A percentile compares a stretch with the other conserved stretches of the same genome.
phyloP scores from a whole-genome alignment of 2,797 vertebrate genomes.

The Hyperoplus immaculatus region DNA sequence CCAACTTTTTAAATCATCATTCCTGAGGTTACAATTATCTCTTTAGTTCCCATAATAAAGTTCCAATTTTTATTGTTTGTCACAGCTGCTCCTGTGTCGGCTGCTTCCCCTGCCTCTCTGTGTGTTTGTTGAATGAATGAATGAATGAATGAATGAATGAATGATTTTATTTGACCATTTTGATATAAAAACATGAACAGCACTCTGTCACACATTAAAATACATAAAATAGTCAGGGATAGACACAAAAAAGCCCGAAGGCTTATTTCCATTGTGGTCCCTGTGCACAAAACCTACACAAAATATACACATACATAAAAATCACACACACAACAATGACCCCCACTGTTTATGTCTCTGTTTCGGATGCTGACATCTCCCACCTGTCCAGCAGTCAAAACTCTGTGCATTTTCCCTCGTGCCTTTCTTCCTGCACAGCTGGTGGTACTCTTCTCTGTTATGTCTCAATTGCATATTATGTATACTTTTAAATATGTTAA shows the following conservation, averaged over 20 bases:
- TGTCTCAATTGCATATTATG: conserved; percentile 32
- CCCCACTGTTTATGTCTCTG: conserved; percentile 43
- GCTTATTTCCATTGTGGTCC: too few relatives aligned
- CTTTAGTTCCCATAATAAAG: conserved; percentile 36
- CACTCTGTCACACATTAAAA: too few relatives aligned
- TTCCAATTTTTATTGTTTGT: conserved; percentile 44
- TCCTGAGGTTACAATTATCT: conserved; percentile 20
- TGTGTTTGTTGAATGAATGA: conserved; percentile 24
- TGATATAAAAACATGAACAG: too few relatives aligned
- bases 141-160: too few relatives aligned
- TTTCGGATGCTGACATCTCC: conserved; percentile 69
- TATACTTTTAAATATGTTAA: conserved; percentile 27
- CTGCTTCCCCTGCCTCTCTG: conserved; percentile 28
- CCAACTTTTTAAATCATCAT: conserved; percentile 25
- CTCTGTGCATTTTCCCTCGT: conserved; percentile 44
- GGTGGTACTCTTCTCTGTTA: conserved; percentile 29
- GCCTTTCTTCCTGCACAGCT: conserved; percentile 52
- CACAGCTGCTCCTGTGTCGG: conserved; percentile 55
- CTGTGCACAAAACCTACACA: too few relatives aligned
- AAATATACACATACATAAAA: too few relatives aligned
- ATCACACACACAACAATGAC: too few relatives aligned
- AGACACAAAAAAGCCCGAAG: too few relatives aligned
- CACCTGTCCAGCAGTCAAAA: conserved; percentile 63
- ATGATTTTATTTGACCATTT: too few relatives aligned
- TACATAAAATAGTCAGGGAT: too few relatives aligned